Evolutionary conservation across 2,797 vertebrate species (phyloP).

Genomic region (Anableps anableps): DNA sequence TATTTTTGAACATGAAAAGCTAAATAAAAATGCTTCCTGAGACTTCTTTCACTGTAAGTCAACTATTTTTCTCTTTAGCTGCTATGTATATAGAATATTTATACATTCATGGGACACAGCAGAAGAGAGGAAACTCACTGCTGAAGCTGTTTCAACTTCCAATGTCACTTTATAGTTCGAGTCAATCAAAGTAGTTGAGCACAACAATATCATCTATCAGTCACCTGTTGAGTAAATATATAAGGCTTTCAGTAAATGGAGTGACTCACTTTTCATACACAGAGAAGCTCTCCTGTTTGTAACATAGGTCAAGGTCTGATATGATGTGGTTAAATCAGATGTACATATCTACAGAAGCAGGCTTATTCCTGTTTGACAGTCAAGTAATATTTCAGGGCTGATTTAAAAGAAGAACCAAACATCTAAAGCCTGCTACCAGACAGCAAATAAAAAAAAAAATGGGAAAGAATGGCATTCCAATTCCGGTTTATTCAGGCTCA

Average conservation of each 20-base stretch:
- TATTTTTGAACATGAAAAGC: background rate
- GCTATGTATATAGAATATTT: constrained; percentile 5
- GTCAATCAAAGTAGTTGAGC: constrained; percentile 10
- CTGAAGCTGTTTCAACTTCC: constrained; percentile 1
- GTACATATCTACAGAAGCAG: background rate
- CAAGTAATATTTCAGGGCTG: background rate
- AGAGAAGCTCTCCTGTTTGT: background rate
- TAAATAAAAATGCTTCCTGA: constrained; percentile 15
- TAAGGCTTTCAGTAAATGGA: constrained; percentile 5
- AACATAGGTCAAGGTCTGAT: constrained; percentile 31
- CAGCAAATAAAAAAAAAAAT: background rate
- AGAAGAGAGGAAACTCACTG: background rate
- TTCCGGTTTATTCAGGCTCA: background rate
- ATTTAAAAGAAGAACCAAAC: constrained; percentile 3
- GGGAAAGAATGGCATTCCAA: background rate
- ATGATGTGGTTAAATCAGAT: background rate
- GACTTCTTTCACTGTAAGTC: background rate
- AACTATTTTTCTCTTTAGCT: background rate
- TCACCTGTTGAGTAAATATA: background rate
- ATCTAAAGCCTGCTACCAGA: constrained; percentile 6
- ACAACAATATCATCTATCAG: background rate
- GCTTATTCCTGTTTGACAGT: background rate
- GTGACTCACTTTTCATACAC: background rate
- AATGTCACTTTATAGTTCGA: constrained; percentile 9
- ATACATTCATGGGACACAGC: constrained; percentile 1